Base-by-base conservation (phyloP, 2,797 vertebrate genomes). In the Amniataba percoides region DNA sequence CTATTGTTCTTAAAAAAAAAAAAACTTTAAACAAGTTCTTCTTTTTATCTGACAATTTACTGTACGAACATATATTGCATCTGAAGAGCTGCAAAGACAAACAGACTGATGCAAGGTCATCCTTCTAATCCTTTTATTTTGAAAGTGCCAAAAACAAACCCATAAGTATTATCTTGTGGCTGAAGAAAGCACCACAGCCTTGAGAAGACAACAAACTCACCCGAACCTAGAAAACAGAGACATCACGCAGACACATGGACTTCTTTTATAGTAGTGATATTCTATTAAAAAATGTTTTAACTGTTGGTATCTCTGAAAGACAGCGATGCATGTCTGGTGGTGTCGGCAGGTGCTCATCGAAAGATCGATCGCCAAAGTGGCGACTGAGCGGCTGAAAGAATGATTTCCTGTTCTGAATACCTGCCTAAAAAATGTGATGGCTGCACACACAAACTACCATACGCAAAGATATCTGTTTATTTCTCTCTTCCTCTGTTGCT, bases 181-280 rank as follows among this genome's bases (percentile, higher is more conserved):
- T 86, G 78, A 83, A 87, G 80, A 81, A 82, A 88, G 79, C 91
- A 88, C 88, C 90, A 74, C 89, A 82, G 91, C 92, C 91, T 92
- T 89, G 90, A 91, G 77, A 84, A 82, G 78, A 91, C 62, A 61
- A 84, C 85, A 82, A 88, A 84, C 68, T 89, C 73, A 81, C 83
- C 82, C 55, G 79, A 88, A 84, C 67, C 69, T 68, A 71, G 71
- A 84, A 80, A 77, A 83, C 23, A 90, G n/a, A 73, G 68, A 81
- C 58, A 73, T 42, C 58, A 73, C 39, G 65, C 66, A 81, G 59
- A 89, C 83, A 85, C 85, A 85, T 27, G 8, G 83, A 92, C 91
- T 91, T 88, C 77, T 95, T 95, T 96, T 94, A 82, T 90, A 95
- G 88, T 89, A 88, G 94, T 91, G 89, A 88, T 93, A 94, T 94